Percentiles rank a stretch among this genome's conserved stretches.
phyloP scores from a whole-genome alignment of 2,888 invertebrate species.

The Aradus depressus region DNA sequence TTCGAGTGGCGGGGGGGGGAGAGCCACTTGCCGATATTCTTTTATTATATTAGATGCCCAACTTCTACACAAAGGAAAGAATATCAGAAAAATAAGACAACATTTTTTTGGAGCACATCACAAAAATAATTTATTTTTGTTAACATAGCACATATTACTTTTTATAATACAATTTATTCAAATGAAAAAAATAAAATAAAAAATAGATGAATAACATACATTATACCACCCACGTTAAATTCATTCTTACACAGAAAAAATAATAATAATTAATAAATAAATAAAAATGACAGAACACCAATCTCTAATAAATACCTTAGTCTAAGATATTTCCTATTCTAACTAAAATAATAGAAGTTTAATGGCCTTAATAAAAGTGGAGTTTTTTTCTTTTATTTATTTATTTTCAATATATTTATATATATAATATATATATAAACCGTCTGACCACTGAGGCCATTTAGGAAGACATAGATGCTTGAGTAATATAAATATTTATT shows the following conservation, averaged over 20 bases:
- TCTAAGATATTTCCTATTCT: constrained; percentile 9
- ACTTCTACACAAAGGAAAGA: not conserved
- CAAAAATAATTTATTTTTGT: constrained; percentile 27
- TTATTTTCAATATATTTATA: constrained; percentile 18
- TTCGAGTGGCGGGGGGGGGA: too few species aligned
- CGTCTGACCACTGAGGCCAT: constrained; percentile 25
- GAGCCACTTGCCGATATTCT: not conserved
- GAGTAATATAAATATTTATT: constrained; percentile 23
- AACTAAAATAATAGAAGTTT: constrained; percentile 25
- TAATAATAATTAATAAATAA: not conserved
- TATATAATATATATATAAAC: constrained; percentile 10
- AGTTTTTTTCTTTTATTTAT: too few species aligned
- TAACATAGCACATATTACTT: constrained; percentile 23
- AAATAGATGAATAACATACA: constrained; percentile 4
- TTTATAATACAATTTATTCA: constrained; percentile 12
- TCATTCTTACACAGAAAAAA: not conserved
- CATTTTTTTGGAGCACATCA: constrained; percentile 25
- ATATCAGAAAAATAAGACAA: not conserved
- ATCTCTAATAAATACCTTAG: constrained; percentile 17
- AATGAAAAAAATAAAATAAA: constrained; percentile 19
- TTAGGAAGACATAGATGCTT: constrained; percentile 28
- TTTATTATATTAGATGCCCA: not conserved
- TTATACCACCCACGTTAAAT: constrained; percentile 9
- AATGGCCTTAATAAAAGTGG: constrained; percentile 26
- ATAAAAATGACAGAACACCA: constrained; percentile 21